These are phyloP conservation scores for Malacoraja senta DNA, from an alignment of 2,797 vertebrate genomes.

Conservation along the genomic window DNA sequence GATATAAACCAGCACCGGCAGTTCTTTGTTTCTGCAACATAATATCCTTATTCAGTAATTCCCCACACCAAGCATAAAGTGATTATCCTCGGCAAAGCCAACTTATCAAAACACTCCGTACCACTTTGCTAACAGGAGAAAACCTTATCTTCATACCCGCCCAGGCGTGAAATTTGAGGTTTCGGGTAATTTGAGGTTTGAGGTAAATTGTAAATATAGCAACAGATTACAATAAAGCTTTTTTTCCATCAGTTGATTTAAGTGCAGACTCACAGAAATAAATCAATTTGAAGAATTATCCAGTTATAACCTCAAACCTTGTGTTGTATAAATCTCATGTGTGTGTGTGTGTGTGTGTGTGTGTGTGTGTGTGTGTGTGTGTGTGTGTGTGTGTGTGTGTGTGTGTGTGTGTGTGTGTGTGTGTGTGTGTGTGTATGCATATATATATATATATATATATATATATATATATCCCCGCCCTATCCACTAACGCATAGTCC, in stretches of 20 bases:
- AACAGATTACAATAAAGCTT: background rate
- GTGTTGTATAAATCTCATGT: background rate
- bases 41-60: background rate
- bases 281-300: background rate
- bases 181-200: no score
- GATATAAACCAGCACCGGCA: no score
- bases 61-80: background rate
- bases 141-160: background rate
- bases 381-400: no score
- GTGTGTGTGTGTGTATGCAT: no score
- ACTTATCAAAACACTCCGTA: background rate
- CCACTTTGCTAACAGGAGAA: background rate
- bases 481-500: no score
- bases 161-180: no score
- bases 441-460: no score
- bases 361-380: no score
- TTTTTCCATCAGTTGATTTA: background rate
- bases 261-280: background rate
- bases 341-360: no score
- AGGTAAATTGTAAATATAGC: background rate
- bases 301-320: background rate
- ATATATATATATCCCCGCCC: no score
- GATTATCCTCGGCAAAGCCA: background rate
- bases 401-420: no score
- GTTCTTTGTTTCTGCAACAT: background rate